These are phyloP conservation scores for Leucoptera coffeella DNA, from an alignment of 2,888 invertebrate genomes.

Conservation along the genomic window DNA sequence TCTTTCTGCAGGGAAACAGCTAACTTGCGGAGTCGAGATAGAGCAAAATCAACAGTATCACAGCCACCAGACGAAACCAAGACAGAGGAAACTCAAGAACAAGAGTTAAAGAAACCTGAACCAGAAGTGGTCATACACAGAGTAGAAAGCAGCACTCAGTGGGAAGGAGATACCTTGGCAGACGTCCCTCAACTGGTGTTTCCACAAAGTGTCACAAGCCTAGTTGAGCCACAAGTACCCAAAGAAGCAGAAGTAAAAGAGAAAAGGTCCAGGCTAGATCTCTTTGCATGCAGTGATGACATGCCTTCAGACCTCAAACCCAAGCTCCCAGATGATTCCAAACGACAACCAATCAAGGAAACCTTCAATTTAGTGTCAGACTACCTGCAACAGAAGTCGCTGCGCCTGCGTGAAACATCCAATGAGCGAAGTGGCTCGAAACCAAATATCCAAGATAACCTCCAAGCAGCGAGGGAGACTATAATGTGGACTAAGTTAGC, in stretches of 20 bases:
- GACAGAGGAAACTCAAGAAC: too few species aligned
- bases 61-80: too few species aligned
- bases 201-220: slow-evolving; percentile 20
- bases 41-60: too few species aligned
- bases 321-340: slow-evolving; percentile 10
- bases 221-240: too few species aligned
- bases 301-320: slow-evolving; percentile 35
- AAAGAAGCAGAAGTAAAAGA: too few species aligned
- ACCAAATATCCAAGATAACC: slow-evolving; percentile 14
- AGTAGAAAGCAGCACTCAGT: slow-evolving; percentile 16
- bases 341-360: slow-evolving; percentile 13
- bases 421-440: not conserved
- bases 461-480: slow-evolving; percentile 28
- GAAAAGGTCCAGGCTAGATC: slow-evolving; percentile 19
- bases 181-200: slow-evolving; percentile 19
- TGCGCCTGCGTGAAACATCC: slow-evolving; percentile 19
- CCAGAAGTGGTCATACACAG: not conserved
- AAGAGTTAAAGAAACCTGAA: too few species aligned
- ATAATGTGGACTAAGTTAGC: slow-evolving; percentile 22
- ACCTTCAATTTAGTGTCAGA: slow-evolving; percentile 32
- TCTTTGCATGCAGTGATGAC: slow-evolving; percentile 40
- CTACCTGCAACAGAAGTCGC: slow-evolving; percentile 28
- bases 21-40: slow-evolving; percentile 35
- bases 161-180: slow-evolving; percentile 20
- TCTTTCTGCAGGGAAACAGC: slow-evolving; percentile 29